These are phyloP conservation scores for Donacobius atricapilla DNA, from an alignment of 2,113 vertebrate genomes.

Conservation along the genomic window DNA sequence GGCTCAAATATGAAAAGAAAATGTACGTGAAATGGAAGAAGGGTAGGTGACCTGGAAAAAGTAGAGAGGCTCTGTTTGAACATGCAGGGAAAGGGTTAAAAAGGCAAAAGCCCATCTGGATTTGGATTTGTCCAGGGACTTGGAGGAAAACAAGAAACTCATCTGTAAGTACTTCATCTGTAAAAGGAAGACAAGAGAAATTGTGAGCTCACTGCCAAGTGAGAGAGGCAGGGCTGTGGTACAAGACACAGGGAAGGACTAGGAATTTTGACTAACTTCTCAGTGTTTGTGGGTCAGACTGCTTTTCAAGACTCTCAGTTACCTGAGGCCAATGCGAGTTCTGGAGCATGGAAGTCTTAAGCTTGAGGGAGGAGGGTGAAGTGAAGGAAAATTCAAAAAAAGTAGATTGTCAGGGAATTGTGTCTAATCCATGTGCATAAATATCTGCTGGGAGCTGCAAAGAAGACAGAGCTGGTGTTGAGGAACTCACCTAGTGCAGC, in stretches of 20 bases:
- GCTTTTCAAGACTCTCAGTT: background rate
- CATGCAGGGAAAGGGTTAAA: background rate
- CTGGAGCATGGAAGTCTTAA: background rate
- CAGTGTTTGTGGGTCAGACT: background rate
- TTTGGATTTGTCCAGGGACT: background rate
- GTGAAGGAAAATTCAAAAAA: background rate
- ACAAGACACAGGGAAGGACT: background rate
- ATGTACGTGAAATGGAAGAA: background rate
- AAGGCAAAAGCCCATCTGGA: background rate
- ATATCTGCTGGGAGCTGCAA: background rate
- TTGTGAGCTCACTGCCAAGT: background rate
- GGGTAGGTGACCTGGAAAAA: background rate
- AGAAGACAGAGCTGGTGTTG: background rate
- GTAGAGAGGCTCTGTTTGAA: background rate
- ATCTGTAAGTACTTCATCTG: background rate
- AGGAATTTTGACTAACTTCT: background rate
- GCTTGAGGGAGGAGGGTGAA: background rate
- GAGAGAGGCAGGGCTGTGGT: background rate
- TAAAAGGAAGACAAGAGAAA: background rate
- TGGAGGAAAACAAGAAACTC: background rate
- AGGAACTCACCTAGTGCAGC: background rate
- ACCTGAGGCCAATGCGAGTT: background rate
- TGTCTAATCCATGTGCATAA: background rate
- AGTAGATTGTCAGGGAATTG: background rate
- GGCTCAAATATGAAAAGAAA: background rate